Evolutionary conservation across 1,140 invertebrate species (phyloP), one percentile per base, ranked within the genome.

Genomic region (Papilio aristodemus): DNA sequence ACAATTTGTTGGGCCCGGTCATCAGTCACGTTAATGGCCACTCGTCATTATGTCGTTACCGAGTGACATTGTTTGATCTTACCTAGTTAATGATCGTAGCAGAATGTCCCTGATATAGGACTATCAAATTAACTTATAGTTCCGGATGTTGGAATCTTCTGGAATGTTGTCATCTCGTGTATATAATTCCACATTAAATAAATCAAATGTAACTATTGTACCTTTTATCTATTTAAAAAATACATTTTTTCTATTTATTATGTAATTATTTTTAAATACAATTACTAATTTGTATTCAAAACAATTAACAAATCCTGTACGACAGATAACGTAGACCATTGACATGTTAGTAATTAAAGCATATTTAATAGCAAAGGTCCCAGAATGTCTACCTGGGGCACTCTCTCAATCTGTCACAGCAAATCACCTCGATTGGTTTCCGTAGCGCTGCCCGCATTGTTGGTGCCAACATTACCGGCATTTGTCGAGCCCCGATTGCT

Each of bases 401-500:
- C 38, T 7, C 37, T 32, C 10, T 57, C 22, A 41, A 14, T 25
- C 59, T 62, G 59, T 39, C 62, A 13, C 39, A 62, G 19, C 62
- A 13, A 41, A 41, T 64, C 62, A 64, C 37, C 27, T 0, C 8
- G 32, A 32, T 14, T 32, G 25, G 62, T 64, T 64, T 41, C 38
- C 62, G 14, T 9, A 4, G 17, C 17, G 39, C 4, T 64, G 62
- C 38, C 14, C 62, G 38, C 62, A 63, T 63, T 63, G 60, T 63
- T 7, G 27, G 32, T 14, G 14, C 37, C 60, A 32, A 58, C 25
- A 50, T 50, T 50, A n/a, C 25, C 58, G 17, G 17, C 60, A 63
- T 19, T 39, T 62, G 62, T 43, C 62, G 19, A 25, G 7, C 39
- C 32, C 59, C 17, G 37, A 62, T 63, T 25, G 60, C 38, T 32